These are phyloP conservation scores for Sphyrna mokarran DNA, from an alignment of 2,113 vertebrate genomes.

Conservation along the genomic window DNA sequence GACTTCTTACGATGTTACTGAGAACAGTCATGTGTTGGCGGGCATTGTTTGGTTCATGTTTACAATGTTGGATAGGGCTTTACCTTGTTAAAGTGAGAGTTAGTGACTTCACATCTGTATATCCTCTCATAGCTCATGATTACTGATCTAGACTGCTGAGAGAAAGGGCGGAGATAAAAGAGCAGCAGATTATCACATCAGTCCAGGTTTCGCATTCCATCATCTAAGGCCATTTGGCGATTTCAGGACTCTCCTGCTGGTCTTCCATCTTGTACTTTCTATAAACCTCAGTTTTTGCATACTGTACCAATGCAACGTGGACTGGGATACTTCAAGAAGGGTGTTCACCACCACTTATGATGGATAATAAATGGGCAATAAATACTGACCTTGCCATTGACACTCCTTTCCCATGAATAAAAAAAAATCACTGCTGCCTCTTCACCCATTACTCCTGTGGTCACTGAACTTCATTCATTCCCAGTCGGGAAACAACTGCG, in stretches of 20 bases:
- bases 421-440: neutral
- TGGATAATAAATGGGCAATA: neutral
- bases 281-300: neutral
- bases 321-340: neutral
- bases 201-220: neutral
- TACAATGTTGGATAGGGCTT: neutral
- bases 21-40: neutral
- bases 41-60: neutral
- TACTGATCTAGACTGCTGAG: neutral
- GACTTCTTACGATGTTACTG: neutral
- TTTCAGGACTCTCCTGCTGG: neutral
- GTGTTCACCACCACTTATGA: neutral
- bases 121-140: neutral
- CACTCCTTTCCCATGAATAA: neutral
- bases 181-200: neutral
- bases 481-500: neutral
- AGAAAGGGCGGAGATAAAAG: neutral
- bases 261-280: neutral
- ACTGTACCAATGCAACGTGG: neutral
- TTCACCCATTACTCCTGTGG: neutral
- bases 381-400: neutral
- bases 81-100: neutral
- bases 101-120: neutral
- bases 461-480: neutral
- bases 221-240: neutral